These are phyloP conservation scores for Charaxes varanes DNA, from an alignment of 1,140 invertebrate species.

Conservation along the genomic window DNA sequence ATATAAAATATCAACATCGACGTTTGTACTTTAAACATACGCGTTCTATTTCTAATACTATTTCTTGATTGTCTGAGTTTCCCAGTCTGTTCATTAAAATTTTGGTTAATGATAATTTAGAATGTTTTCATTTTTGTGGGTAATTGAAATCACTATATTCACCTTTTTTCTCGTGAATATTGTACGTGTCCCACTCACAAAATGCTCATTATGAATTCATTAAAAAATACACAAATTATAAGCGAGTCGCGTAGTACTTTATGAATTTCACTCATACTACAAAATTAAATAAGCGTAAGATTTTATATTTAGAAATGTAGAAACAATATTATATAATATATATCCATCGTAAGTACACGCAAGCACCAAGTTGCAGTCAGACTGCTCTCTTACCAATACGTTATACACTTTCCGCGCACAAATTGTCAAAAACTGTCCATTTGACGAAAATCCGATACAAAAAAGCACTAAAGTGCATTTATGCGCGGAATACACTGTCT, in stretches of 20 bases:
- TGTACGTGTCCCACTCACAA: conserved; percentile 33
- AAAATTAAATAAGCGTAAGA: conserved; percentile 55
- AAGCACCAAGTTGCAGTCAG: conserved; percentile 63
- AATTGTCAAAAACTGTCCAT: conserved; percentile 5
- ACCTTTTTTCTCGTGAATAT: conserved; percentile 3
- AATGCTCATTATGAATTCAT: conserved; percentile 26
- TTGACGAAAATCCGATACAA: background rate
- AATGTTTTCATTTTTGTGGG: too few species aligned
- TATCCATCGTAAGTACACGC: conserved; percentile 67
- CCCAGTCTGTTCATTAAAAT: too few species aligned
- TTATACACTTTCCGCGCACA: conserved; percentile 29
- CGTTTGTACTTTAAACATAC: too few species aligned
- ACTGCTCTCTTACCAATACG: conserved; percentile 47
- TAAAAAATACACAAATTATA: conserved; percentile 28
- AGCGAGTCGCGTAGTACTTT: too few species aligned
- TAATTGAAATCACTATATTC: too few species aligned
- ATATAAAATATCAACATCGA: too few species aligned
- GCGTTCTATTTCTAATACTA: too few species aligned
- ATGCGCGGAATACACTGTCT: conserved; percentile 10
- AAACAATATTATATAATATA: conserved; percentile 43
- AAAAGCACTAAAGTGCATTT: conserved; percentile 3
- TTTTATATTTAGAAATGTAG: conserved; percentile 40
- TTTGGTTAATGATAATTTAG: too few species aligned
- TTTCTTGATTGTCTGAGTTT: too few species aligned
- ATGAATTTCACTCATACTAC: conserved; percentile 29